phyloP scores from a whole-genome alignment of 2,888 invertebrate species.

The Coleophora flavipennella region DNA sequence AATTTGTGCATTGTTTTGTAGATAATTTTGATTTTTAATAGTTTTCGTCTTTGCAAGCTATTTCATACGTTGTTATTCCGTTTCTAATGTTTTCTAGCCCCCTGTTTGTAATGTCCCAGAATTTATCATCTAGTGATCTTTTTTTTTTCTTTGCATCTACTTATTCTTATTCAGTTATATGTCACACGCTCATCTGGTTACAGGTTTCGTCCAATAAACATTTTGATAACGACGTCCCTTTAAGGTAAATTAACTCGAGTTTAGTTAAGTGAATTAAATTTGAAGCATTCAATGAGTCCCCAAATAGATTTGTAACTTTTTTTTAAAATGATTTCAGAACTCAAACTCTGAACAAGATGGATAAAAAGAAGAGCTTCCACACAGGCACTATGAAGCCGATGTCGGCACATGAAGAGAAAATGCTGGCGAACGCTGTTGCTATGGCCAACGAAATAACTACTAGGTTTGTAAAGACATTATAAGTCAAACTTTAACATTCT shows the following conservation, averaged over 20 bases:
- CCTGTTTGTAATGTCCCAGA: too few species aligned
- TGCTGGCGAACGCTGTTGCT: conserved; percentile 92
- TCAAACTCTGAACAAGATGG: conserved; percentile 41
- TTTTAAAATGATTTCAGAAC: conserved; percentile 26
- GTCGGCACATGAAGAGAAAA: conserved; percentile 93
- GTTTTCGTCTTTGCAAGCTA: too few species aligned
- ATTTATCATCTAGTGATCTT: background rate
- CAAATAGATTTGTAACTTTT: too few species aligned
- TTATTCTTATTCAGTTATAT: too few species aligned
- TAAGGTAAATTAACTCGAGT: conserved; percentile 16
- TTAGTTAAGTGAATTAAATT: too few species aligned
- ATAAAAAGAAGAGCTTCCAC: conserved; percentile 42
- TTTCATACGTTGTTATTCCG: too few species aligned
- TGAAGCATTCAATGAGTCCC: too few species aligned
- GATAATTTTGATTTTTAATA: too few species aligned
- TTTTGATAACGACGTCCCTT: conserved; percentile 21
- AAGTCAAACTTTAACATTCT: too few species aligned
- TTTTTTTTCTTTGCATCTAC: background rate
- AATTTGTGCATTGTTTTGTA: too few species aligned
- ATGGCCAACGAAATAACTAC: conserved; percentile 93
- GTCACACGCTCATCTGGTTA: conserved; percentile 11
- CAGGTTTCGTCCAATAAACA: conserved; percentile 23
- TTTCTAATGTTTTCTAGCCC: too few species aligned
- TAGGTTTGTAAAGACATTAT: conserved; percentile 53
- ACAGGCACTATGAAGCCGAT: conserved; percentile 85